Evolutionary conservation across 2,797 vertebrate species (phyloP), one percentile per base, ranked within the genome.

Genomic region (Erethizon dorsatum): DNA sequence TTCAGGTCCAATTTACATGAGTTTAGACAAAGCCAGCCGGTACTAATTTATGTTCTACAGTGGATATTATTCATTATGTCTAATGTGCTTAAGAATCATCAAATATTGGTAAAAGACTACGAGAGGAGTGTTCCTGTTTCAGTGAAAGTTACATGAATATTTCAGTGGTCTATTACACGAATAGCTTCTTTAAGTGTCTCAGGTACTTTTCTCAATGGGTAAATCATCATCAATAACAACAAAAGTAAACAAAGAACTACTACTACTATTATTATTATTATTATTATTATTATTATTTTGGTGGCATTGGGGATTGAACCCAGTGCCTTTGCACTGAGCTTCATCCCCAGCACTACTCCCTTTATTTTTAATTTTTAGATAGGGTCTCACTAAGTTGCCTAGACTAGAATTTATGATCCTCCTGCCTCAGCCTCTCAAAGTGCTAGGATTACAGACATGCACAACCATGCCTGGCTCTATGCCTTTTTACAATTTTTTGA

Each of bases 231-330:
- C 17, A 94, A 41, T 50, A 92, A 73, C 50, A 92, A 75, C 4
- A 63, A 71, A 86, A 54, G 54, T 75, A 87, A 97, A 94, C 31
- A 85, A 85, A 82, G 54, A 80, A 87, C 10, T 52, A 7, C 9
- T 54, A 79, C 11, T 54, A 56, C 2, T 41, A 52, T 47, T 4
- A 67, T 69, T 59, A 2, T 54, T 47, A 61, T 28, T 75, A 7
- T 45, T 24, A 52, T 47, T 4, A 67, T 69, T 59, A 2, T 54
- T 47, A 61, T 28, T 75, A 7, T 45, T 24, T 45, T 10, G 9
- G 14, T 77, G 22, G 71, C 31, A 4, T 14, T 77, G 45, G 45
- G 45, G 45, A 77, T 3, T 28, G 45, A 77, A 50, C 47, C 41
- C 3, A 50, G 73, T 13, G 47, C 26, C 28, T 77, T 31, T 31